Evolutionary conservation across 2,797 vertebrate species (phyloP).

Genomic region (Halcyon smyrnensis): DNA sequence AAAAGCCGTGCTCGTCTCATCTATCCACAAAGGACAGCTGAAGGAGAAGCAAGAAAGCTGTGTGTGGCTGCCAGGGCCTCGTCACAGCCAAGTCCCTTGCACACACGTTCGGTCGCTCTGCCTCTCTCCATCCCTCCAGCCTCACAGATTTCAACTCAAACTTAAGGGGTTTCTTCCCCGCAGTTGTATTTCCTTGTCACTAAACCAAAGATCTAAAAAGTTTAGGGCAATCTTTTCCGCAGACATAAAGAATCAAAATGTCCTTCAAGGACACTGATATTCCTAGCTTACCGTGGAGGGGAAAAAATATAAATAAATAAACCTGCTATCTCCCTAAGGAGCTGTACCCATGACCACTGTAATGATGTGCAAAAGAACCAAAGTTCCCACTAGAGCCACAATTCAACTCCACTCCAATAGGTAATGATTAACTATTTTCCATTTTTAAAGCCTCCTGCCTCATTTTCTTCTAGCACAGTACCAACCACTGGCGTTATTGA

Average conservation of each 20-base stretch:
- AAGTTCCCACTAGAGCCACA: not conserved
- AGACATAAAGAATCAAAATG: not conserved
- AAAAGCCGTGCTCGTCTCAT: not conserved
- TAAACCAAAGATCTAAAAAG: not conserved
- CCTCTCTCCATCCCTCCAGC: not conserved
- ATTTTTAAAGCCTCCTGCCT: not conserved
- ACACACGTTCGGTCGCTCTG: not conserved
- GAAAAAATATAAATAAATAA: too few species aligned
- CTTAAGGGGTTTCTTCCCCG: not conserved
- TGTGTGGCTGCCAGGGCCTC: not conserved
- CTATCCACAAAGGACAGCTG: not conserved
- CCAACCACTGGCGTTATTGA: not conserved
- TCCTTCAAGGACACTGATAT: not conserved
- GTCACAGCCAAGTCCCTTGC: not conserved
- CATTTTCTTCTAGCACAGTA: not conserved
- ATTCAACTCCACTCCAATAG: not conserved
- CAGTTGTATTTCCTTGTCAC: not conserved
- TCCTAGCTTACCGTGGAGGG: not conserved
- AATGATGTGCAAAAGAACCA: not conserved
- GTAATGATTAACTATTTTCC: not conserved
- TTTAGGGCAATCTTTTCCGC: not conserved
- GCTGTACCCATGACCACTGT: not conserved
- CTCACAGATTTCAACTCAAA: not conserved
- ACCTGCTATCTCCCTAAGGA: not conserved
- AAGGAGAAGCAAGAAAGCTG: constrained; percentile 11